phyloP scores from a whole-genome alignment of 92 coral and sea anemone genomes.

The Pocillopora grandis region DNA sequence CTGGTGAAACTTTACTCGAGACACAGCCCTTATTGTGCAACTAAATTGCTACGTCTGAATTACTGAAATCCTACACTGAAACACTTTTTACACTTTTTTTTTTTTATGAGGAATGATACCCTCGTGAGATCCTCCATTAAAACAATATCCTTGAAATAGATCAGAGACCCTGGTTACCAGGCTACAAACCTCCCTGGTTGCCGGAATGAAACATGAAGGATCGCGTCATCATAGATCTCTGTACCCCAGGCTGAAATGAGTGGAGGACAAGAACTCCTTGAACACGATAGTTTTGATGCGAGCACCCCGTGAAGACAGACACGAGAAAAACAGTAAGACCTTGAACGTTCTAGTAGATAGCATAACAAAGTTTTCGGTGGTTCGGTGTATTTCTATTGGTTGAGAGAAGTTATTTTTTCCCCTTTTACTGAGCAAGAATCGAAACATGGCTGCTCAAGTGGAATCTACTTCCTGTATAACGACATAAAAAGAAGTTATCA shows the following conservation, averaged over 20 bases:
- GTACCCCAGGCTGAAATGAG: too few species aligned
- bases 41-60: not conserved
- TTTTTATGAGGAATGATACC: not conserved
- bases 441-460: slow-evolving; percentile 20
- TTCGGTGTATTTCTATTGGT: slow-evolving; percentile 12
- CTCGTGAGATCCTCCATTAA: not conserved
- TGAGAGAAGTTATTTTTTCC: slow-evolving; percentile 30
- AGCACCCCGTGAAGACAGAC: slow-evolving; percentile 51
- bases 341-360: slow-evolving; percentile 15
- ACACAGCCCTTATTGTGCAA: not conserved
- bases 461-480: not conserved
- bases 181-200: too few species aligned
- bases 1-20: not conserved
- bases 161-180: not conserved
- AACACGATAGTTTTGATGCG: slow-evolving; percentile 41
- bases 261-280: slow-evolving; percentile 21
- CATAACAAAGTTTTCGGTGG: slow-evolving; percentile 15
- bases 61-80: not conserved
- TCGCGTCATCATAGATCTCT: too few species aligned
- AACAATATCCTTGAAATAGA: not conserved
- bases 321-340: slow-evolving; percentile 25
- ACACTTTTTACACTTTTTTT: not conserved
- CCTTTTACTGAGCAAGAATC: slow-evolving; percentile 25
- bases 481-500: not conserved
- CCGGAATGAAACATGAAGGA: too few species aligned